Base-by-base conservation (phyloP, 2,797 vertebrate genomes). In the Smutsia temminckii region DNA sequence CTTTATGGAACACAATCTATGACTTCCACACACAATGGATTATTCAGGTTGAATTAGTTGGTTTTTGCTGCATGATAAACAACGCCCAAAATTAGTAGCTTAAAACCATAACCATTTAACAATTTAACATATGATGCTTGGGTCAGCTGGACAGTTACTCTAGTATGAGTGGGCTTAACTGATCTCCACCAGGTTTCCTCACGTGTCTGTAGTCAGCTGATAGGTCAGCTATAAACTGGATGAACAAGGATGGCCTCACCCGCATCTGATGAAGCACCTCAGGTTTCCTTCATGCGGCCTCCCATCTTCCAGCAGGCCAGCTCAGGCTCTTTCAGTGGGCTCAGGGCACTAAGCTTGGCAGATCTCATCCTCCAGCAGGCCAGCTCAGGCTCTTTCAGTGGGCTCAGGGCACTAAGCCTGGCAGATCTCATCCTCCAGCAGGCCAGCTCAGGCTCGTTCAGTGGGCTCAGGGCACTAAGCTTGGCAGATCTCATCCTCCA, bases 21-120 rank as follows among this genome's bases (percentile, higher is more conserved):
- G 40, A 87, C 23, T 91, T 91, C 77, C 93, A 80, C 21, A 68
- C 10, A 64, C 10, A 13, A 21, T 42, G 34, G 55, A 10, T 64
- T 93, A 85, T 66, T 95, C 34, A 9, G 46, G 17, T 72, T 95
- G 87, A 86, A 57, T 90, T 81, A 78, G n/a, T 42, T 86, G 69
- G 34, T 34, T 80, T 95, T 78, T 21, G 18, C 8, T 77, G 42
- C 17, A 37, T 63, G 59, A 59, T 23, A 72, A 90, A 72, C n/a
- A 72, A 74, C 34, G 49, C 16, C 42, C 79, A 37, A 63, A 74
- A 79, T 66, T 29, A 80, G 53, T 46, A 16, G 14, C 74, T 87
- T 85, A 55, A 91, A 92, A 74, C 29, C 46, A 71, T 40, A 57
- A 71, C 29, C 11, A 77, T 49, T 95, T 83, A n/a, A 27, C 86